Evolutionary conservation across 2,888 invertebrate species (phyloP).

Genomic region (Epinotia ramella): DNA sequence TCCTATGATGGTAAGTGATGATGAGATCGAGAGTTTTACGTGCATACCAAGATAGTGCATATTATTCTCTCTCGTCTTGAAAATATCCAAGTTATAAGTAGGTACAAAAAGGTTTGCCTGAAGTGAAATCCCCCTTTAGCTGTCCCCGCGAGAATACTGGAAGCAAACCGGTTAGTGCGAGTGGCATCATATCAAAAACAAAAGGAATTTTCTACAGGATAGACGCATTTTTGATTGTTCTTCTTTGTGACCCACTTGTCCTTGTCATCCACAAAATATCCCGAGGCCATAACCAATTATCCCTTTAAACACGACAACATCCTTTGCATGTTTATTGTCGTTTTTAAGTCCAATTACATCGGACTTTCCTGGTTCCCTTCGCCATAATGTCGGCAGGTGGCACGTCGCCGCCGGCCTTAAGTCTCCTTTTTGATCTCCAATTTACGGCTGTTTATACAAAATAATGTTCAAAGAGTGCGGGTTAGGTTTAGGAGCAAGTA

Average conservation of each 20-base stretch:
- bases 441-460: slow-evolving; percentile 21
- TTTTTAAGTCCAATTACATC: neutral
- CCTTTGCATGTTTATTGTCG: slow-evolving; percentile 7
- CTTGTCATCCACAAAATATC: neutral
- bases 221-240: too few species aligned
- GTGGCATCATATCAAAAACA: too few species aligned
- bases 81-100: too few species aligned
- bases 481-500: slow-evolving; percentile 3
- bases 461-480: slow-evolving; percentile 16
- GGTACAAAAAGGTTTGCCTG: too few species aligned
- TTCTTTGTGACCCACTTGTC: neutral
- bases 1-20: too few species aligned
- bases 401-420: slow-evolving; percentile 21
- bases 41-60: too few species aligned
- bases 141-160: too few species aligned
- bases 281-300: neutral
- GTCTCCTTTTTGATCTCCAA: slow-evolving; percentile 34
- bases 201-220: too few species aligned
- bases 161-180: too few species aligned
- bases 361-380: neutral
- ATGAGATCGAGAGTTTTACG: too few species aligned
- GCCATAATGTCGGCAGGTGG: slow-evolving; percentile 3
- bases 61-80: too few species aligned
- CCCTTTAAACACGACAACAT: neutral
- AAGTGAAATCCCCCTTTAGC: too few species aligned